Conservation (phyloP, 1,140 invertebrate species). For the Atopsyche davidsoni region DNA sequence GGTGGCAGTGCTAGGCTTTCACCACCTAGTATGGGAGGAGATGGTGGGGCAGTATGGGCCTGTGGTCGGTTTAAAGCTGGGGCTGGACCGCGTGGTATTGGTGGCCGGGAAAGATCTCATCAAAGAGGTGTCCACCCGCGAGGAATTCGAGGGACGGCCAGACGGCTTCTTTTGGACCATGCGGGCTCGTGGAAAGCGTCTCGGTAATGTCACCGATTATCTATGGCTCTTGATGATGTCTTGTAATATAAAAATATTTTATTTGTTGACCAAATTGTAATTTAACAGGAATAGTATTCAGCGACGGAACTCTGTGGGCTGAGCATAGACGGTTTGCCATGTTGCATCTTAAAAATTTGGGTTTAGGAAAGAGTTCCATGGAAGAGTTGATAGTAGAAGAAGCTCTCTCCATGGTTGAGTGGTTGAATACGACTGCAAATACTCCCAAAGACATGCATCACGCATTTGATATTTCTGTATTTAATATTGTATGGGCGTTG, state of each 20-base stretch:
- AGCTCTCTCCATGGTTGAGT: conserved; percentile 40
- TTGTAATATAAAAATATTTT: neutral
- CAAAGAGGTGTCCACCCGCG: conserved; percentile 52
- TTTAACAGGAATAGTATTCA: conserved; percentile 51
- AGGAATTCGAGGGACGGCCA: conserved; percentile 64
- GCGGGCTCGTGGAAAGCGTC: conserved; percentile 56
- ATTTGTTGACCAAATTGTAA: conserved; percentile 3
- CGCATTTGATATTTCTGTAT: conserved; percentile 18
- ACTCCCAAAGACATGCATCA: conserved; percentile 17
- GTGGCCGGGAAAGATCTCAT: conserved; percentile 56
- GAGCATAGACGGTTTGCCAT: conserved; percentile 53
- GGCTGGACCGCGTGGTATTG: conserved; percentile 53
- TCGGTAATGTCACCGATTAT: conserved; percentile 47
- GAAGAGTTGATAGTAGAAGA: conserved; percentile 48
- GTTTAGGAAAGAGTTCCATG: conserved; percentile 50
- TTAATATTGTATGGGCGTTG: conserved; percentile 24
- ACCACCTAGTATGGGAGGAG: conserved; percentile 27
- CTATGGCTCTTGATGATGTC: neutral
- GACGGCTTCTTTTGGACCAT: conserved; percentile 61
- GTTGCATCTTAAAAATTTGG: conserved; percentile 50
- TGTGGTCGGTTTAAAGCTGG: conserved; percentile 55
- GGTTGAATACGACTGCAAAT: conserved; percentile 27
- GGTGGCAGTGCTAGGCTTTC: neutral
- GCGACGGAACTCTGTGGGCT: conserved; percentile 52
- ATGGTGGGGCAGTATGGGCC: conserved; percentile 54